Base-by-base conservation (phyloP, 2,888 invertebrate species). In the Latrodectus elegans region DNA sequence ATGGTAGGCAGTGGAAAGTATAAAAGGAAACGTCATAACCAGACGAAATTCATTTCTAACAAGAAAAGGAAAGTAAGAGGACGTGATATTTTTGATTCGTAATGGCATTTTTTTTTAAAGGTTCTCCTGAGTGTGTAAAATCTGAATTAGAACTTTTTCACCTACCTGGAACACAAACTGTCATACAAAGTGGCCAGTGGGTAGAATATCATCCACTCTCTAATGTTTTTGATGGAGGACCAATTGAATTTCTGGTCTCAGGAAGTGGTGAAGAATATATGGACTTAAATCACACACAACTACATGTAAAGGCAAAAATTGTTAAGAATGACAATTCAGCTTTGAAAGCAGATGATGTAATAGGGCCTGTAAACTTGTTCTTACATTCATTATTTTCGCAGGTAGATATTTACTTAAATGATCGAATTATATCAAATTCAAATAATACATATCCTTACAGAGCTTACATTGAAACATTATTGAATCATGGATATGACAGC, bases 121-220 rank as follows among this genome's bases (percentile, higher is more conserved):
- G 73, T 74, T 86, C 84, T 17, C 79, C 84, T 6, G 80, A 86
- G 70, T 88, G 80, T 55, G 73, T 52, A 8, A 84, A 84, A 17
- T 70, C 76, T 4, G 76, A 84, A 60, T 12, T 84, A 49, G 76
- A 84, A 65, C 15, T 88, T 9, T 88, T 84, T 72, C 55, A 52
- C 26, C 17, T 84, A 22, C 70, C 80, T n/a, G n/a, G 53, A 8
- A 88, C 79, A 15, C 84, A 84, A 55, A 79, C 76, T 3, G 55
- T 53, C 14, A 71, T 80, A 38, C 73, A 80, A 75, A 51, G n/a
- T n/a, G 80, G 81, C 3, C 76, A 84, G 14, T 84, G 81, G 84
- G 64, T 84, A 1, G 73, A 88, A 73, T 84, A 68, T 68, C 73
- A 88, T 70, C 81, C 84, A 8, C 49, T 88, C 0, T 80, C 88